These are phyloP conservation scores for Plebejus argus DNA, from an alignment of 2,888 invertebrate species.

Conservation along the genomic window DNA sequence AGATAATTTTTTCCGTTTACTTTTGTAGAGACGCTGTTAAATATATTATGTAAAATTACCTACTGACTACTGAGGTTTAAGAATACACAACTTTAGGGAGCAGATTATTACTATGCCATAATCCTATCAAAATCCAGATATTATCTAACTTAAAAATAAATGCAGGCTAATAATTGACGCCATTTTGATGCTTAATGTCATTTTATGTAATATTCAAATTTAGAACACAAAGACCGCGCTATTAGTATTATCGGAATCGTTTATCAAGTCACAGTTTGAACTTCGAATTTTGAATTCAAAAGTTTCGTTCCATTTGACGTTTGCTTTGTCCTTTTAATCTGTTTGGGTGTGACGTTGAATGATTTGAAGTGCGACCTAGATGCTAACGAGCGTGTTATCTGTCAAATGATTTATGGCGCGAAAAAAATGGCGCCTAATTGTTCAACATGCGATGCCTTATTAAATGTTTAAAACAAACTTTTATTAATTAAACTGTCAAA, in stretches of 20 bases:
- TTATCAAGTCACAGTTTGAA: neutral
- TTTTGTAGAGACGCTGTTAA: too few relatives aligned
- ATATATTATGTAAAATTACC: too few relatives aligned
- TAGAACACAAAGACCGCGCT: constrained; percentile 1
- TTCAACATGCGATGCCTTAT: constrained; percentile 35
- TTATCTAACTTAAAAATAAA: too few relatives aligned
- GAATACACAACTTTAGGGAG: too few relatives aligned
- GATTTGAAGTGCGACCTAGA: constrained; percentile 43
- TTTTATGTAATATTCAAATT: constrained; percentile 1
- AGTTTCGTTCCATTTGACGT: constrained; percentile 26
- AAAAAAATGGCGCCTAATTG: constrained; percentile 50
- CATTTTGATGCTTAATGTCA: neutral
- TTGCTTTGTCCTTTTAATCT: constrained; percentile 23
- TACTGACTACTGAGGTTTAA: neutral
- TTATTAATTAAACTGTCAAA: constrained; percentile 12
- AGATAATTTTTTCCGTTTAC: too few relatives aligned
- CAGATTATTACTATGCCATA: too few relatives aligned
- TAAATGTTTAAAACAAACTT: constrained; percentile 26
- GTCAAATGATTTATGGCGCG: constrained; percentile 50
- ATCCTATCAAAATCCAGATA: too few relatives aligned
- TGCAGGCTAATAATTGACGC: too few relatives aligned
- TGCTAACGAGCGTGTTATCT: constrained; percentile 49
- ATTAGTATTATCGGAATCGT: constrained; percentile 16
- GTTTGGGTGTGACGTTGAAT: constrained; percentile 42
- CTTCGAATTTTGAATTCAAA: constrained; percentile 26